A percentile compares a stretch with the other conserved stretches of the same genome.
These are phyloP conservation scores for Megastigmus dorsalis DNA, from an alignment of 2,888 invertebrate genomes.

Conservation along the genomic window DNA sequence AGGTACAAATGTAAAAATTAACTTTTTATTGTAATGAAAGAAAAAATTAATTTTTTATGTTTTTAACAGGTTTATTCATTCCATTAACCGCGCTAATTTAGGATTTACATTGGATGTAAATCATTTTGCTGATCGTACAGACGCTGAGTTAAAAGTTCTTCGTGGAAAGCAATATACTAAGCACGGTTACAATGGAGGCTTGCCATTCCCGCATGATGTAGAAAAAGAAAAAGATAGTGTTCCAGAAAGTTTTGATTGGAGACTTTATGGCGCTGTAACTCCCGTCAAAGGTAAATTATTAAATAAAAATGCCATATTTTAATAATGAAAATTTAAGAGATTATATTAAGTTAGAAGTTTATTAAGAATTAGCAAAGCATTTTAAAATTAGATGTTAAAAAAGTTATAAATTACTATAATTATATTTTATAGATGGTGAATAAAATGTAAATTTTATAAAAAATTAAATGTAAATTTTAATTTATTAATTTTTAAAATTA, in stretches of 20 bases:
- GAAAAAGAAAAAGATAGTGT: constrained; percentile 77
- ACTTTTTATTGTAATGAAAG: background rate
- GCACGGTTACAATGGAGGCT: constrained; percentile 83
- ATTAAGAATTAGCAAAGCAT: too few relatives aligned
- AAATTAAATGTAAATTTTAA: too few relatives aligned
- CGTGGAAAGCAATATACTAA: constrained; percentile 80
- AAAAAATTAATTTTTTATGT: too few relatives aligned
- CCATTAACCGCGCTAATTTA: constrained; percentile 85
- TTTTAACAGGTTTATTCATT: constrained; percentile 82
- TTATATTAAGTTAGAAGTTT: too few relatives aligned
- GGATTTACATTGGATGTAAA: constrained; percentile 88
- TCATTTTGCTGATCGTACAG: constrained; percentile 89
- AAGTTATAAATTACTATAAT: too few relatives aligned
- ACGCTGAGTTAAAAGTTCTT: constrained; percentile 84
- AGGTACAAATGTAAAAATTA: constrained; percentile 75
- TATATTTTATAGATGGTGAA: too few relatives aligned
- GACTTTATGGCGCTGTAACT: constrained; percentile 92
- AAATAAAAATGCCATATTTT: too few relatives aligned
- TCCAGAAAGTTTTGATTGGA: constrained; percentile 91
- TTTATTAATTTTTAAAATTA: constrained; percentile 10
- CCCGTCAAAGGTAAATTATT: constrained; percentile 86
- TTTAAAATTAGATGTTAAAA: too few relatives aligned
- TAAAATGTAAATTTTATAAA: too few relatives aligned
- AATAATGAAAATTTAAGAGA: too few relatives aligned
- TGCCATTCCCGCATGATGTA: constrained; percentile 85